Base-by-base conservation (phyloP, 2,888 invertebrate genomes). In the Trypoxylon attenuatum region DNA sequence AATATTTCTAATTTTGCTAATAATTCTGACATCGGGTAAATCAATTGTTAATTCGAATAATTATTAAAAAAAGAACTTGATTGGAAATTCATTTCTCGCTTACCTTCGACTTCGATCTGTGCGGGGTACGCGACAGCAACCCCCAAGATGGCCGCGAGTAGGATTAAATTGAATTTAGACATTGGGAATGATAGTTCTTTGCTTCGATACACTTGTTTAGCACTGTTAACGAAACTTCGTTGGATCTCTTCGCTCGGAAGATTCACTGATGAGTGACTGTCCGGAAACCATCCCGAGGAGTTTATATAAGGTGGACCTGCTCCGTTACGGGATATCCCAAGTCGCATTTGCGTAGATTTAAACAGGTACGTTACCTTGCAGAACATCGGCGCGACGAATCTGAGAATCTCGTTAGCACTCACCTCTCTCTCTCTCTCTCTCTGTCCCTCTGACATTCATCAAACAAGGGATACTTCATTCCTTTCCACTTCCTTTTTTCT, bases 41-140 rank as follows among this genome's bases (percentile, higher is more conserved):
- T n/a, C n/a, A n/a, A n/a, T n/a, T n/a, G n/a, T n/a, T n/a, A n/a
- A n/a, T n/a, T n/a, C n/a, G n/a, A n/a, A n/a, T n/a, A n/a, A n/a
- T n/a, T n/a, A n/a, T n/a, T n/a, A n/a, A n/a, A n/a, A n/a, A n/a
- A n/a, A n/a, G n/a, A n/a, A n/a, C n/a, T n/a, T n/a, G n/a, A n/a
- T n/a, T n/a, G n/a, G n/a, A n/a, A n/a, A n/a, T n/a, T n/a, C n/a
- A n/a, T n/a, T n/a, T n/a, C n/a, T n/a, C n/a, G n/a, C 38, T 38
- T 71, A 73, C 73, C 73, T 68, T 65, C 47, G 13, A 38, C 16
- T 10, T 2, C 33, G 8, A 18, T 23, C 3, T 38, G 18, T 1
- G 5, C 69, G 41, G 82, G 82, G 54, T 69, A 77, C 15, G 72
- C 78, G 23, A 66, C 52, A n/a, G 61, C 66, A 29, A 69, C 55